Base-by-base conservation (phyloP, 2,113 vertebrate species). In the Psilopogon haemacephalus region DNA sequence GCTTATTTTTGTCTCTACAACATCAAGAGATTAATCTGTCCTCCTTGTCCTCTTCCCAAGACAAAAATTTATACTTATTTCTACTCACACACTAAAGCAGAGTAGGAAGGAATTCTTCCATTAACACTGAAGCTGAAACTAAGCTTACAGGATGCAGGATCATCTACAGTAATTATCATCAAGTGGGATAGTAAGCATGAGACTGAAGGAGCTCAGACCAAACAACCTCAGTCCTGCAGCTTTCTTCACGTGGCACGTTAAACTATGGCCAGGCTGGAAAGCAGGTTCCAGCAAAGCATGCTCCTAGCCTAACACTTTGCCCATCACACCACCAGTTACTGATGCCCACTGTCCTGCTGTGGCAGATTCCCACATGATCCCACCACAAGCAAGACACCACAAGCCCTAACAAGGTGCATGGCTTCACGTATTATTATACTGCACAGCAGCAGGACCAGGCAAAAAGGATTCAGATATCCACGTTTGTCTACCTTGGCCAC, bases 381-480 rank as follows among this genome's bases (percentile, higher is more conserved):
- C 78, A n/a, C n/a, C n/a, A n/a, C n/a, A n/a, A n/a, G n/a, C n/a
- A 79, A n/a, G 63, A 72, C 58, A 80, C 44, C 14, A 6, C 3
- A 12, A 75, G 50, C 40, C 32, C 33, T 35, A 56, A 73, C 0
- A 1, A 4, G 11, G 46, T n/a, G 46, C 40, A 35, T 35, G 37
- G 56, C 42, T 35, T 33, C 26, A 28, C 6, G 2, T 0, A 6
- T 33, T 58, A 62, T 76, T 46, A 1, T 3, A 44, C 82, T 0
- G 0, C 52, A 44, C 38, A 64, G 58, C 44, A 89, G n/a, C 28
- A 77, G 55, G 11, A 67, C 68, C 32, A 72, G 6, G 20, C 21
- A 54, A 56, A 75, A 62, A 58, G 69, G 35, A 84, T 21, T 59
- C 72, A 86, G 46, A 42, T 24, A 23, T 54, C 62, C 38, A 12